phyloP scores from a whole-genome alignment of 2,888 invertebrate species.

The Zygogramma bicolorata region DNA sequence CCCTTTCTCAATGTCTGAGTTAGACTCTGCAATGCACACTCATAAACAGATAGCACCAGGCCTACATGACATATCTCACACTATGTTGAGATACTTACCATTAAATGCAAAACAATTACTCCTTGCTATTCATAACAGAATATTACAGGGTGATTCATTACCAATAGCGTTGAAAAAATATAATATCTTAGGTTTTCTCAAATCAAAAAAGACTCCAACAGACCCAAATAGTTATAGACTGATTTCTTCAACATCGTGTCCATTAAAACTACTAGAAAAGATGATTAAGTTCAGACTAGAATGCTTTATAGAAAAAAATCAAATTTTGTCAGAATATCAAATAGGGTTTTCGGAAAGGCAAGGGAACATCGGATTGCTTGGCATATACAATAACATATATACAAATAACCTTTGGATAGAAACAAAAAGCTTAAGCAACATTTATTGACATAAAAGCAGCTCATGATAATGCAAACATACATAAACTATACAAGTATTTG shows the following conservation, averaged over 20 bases:
- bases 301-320: neutral
- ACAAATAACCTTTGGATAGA: neutral
- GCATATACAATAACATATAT: neutral
- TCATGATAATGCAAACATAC: neutral
- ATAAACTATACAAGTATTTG: neutral
- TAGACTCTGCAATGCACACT: neutral
- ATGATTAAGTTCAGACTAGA: neutral
- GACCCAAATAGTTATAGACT: neutral
- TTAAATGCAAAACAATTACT: neutral
- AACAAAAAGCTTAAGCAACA: neutral
- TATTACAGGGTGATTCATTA: neutral
- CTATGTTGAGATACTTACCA: neutral
- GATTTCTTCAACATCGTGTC: neutral
- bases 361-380: neutral
- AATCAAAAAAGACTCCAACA: neutral
- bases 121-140: neutral
- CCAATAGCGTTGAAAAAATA: neutral
- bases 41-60: neutral
- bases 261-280: neutral
- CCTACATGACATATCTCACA: neutral
- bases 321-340: constrained; percentile 5
- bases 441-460: neutral
- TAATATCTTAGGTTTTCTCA: neutral
- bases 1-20: neutral
- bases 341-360: constrained; percentile 15